Conservation (phyloP, 2,113 vertebrate genomes). For the Pagrus major region DNA sequence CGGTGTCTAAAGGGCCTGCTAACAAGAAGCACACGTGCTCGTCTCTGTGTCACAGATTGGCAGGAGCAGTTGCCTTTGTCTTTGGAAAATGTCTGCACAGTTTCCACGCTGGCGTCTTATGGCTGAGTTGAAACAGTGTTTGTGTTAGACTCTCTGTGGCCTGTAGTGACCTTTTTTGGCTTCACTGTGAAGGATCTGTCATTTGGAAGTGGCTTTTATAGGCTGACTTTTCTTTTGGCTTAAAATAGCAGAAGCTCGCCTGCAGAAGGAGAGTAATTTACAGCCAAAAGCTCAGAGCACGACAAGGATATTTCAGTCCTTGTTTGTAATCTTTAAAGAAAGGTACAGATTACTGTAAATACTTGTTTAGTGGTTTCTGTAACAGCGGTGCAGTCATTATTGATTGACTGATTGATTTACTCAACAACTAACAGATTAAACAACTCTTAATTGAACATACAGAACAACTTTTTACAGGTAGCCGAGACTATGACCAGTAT, state of each 20-base stretch:
- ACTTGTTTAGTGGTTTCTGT: background rate
- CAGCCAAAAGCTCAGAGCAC: background rate
- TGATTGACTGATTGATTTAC: background rate
- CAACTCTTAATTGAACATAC: background rate
- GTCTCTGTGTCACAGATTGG: slow-evolving; percentile 40
- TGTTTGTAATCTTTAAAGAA: background rate
- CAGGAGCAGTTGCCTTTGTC: slow-evolving; percentile 60
- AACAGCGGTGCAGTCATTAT: background rate
- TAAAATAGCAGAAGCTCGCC: slow-evolving; percentile 48
- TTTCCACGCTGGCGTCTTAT: slow-evolving; percentile 47
- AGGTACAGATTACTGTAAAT: background rate
- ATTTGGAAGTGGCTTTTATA: slow-evolving; percentile 56
- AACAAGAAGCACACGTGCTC: slow-evolving; percentile 39
- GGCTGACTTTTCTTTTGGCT: slow-evolving; percentile 56
- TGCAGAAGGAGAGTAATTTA: slow-evolving; percentile 16
- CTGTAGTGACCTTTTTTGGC: slow-evolving; percentile 49
- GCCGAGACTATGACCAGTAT: background rate
- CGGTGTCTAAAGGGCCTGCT: slow-evolving; percentile 18
- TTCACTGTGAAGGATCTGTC: slow-evolving; percentile 56
- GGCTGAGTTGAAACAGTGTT: slow-evolving; percentile 42
- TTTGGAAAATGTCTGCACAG: slow-evolving; percentile 59
- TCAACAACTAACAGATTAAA: background rate
- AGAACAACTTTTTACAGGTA: background rate
- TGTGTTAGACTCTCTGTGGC: slow-evolving; percentile 30
- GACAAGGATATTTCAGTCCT: background rate